phyloP scores from a whole-genome alignment of 1,140 invertebrate species.

The Acromyrmex heyeri region DNA sequence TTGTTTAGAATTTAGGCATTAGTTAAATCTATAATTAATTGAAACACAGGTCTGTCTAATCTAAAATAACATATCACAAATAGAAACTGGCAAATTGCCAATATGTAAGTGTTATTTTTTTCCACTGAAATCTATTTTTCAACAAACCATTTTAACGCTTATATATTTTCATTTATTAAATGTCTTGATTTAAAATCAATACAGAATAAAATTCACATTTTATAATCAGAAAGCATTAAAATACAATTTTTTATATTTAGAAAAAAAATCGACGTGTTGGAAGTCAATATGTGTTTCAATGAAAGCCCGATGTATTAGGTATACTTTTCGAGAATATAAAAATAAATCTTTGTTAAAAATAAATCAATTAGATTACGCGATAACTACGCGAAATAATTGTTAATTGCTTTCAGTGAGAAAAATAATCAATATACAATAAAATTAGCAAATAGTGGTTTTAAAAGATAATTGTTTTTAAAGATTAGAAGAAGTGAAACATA shows the following conservation, averaged over 20 bases:
- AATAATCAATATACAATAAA: too few relatives aligned
- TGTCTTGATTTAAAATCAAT: neutral
- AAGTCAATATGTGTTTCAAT: neutral
- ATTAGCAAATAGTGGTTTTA: neutral
- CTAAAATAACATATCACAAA: neutral
- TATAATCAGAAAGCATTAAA: slow-evolving; percentile 9
- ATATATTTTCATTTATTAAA: neutral
- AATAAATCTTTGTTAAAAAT: neutral
- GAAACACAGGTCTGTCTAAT: neutral
- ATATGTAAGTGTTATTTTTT: neutral
- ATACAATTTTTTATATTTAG: neutral
- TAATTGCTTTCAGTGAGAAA: neutral
- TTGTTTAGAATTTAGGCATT: too few relatives aligned
- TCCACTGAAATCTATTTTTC: neutral
- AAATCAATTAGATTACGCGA: neutral
- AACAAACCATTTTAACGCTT: neutral
- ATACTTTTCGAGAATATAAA: neutral
- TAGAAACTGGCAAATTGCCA: neutral
- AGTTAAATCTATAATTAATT: neutral
- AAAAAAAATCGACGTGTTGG: neutral
- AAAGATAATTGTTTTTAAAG: neutral
- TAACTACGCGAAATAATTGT: neutral
- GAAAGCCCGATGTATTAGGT: neutral
- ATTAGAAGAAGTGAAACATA: neutral
- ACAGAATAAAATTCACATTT: neutral